These are phyloP conservation scores for Vombatus ursinus DNA, from an alignment of 2,113 vertebrate species.

Conservation along the genomic window DNA sequence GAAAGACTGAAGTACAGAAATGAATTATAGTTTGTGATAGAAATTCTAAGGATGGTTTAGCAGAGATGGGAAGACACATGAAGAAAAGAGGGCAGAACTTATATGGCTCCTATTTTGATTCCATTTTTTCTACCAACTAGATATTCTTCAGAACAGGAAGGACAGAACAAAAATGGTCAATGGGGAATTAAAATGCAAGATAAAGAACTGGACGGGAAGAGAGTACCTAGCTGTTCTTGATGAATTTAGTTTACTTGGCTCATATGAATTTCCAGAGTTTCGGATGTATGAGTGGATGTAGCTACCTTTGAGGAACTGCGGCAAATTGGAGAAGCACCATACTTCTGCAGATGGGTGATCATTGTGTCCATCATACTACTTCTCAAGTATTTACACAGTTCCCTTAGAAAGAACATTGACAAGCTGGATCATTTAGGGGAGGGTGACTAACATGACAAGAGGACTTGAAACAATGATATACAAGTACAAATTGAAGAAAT, in stretches of 20 bases:
- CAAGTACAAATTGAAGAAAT: background rate
- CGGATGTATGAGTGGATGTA: background rate
- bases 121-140: too few relatives aligned
- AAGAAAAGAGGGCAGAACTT: too few relatives aligned
- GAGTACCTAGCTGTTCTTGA: background rate
- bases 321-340: background rate
- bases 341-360: background rate
- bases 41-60: too few relatives aligned
- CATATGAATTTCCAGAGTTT: background rate
- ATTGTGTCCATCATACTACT: background rate
- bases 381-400: background rate
- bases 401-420: background rate
- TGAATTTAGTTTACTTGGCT: background rate
- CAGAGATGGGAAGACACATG: too few relatives aligned
- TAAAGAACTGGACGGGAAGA: background rate
- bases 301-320: background rate
- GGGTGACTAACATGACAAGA: background rate
- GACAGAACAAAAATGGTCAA: too few relatives aligned
- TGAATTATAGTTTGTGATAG: too few relatives aligned
- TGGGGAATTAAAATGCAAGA: too few relatives aligned
- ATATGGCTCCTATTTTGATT: too few relatives aligned
- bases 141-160: too few relatives aligned
- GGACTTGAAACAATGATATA: background rate
- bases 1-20: too few relatives aligned
- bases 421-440: background rate